Evolutionary conservation across 2,797 vertebrate species (phyloP).

Genomic region (Sebastes vulpes): DNA sequence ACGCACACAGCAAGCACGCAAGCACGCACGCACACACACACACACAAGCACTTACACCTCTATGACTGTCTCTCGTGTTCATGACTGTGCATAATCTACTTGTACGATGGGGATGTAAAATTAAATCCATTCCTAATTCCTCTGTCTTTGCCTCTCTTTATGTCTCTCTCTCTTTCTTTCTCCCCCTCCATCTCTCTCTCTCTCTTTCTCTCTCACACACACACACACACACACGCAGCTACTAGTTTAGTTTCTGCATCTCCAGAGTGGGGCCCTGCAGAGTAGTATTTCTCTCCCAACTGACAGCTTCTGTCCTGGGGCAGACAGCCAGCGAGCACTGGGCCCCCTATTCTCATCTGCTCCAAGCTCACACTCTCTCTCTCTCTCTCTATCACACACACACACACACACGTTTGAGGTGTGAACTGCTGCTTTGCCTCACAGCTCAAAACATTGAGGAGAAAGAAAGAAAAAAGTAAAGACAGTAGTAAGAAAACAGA

Average conservation of each 20-base stretch:
- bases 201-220: background rate
- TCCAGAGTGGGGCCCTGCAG: constrained; percentile 50
- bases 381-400: too few relatives aligned
- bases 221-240: constrained; percentile 3
- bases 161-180: background rate
- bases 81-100: constrained; percentile 54
- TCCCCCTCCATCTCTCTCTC: background rate
- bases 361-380: background rate
- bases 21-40: background rate
- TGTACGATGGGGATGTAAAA: constrained; percentile 15
- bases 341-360: constrained; percentile 47
- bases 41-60: background rate
- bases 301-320: constrained; percentile 79
- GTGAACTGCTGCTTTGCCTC: constrained; percentile 3
- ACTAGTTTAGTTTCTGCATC: constrained; percentile 38
- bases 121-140: constrained; percentile 43
- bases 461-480: background rate
- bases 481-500: background rate
- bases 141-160: background rate
- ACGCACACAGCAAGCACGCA: background rate
- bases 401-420: background rate
- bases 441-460: constrained; percentile 17
- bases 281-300: constrained; percentile 68
- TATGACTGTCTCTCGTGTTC: constrained; percentile 11
- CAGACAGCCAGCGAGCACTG: constrained; percentile 51